phyloP scores from a whole-genome alignment of 2,797 vertebrate genomes.

The Macrochelys suwanniensis region DNA sequence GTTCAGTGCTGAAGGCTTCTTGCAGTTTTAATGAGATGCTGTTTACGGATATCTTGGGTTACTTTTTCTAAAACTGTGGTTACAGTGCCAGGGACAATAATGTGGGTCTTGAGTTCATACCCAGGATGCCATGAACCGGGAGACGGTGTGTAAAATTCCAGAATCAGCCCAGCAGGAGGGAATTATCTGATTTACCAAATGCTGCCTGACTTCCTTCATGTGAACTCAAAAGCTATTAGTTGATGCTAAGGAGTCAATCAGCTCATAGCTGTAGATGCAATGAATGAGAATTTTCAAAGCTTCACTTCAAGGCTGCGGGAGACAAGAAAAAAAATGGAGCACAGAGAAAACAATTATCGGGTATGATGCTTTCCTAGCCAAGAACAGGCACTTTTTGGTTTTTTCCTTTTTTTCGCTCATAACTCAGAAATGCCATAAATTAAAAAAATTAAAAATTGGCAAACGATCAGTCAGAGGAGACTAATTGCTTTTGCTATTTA shows the following conservation, averaged over 20 bases:
- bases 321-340: conserved; percentile 3
- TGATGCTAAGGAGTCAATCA: conserved; percentile 1
- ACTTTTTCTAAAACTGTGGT: neutral
- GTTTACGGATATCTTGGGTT: neutral
- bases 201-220: neutral
- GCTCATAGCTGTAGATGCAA: conserved; percentile 36
- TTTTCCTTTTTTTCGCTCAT: conserved; percentile 15
- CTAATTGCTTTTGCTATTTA: conserved; percentile 79
- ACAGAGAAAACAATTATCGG: neutral
- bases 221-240: conserved; percentile 28
- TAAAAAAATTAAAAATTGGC: conserved; percentile 67
- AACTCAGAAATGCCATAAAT: conserved; percentile 62
- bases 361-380: neutral
- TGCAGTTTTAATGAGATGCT: neutral
- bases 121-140: neutral
- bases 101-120: conserved; percentile 21
- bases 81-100: neutral
- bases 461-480: conserved; percentile 76
- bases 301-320: conserved; percentile 37
- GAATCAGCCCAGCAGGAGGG: conserved; percentile 8
- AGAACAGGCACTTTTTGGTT: neutral
- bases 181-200: conserved; percentile 37
- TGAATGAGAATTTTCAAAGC: conserved; percentile 20
- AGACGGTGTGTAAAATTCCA: neutral
- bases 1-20: neutral